These are phyloP conservation scores for Drosophila picticornis DNA, from an alignment of 2,888 invertebrate species.

Conservation along the genomic window DNA sequence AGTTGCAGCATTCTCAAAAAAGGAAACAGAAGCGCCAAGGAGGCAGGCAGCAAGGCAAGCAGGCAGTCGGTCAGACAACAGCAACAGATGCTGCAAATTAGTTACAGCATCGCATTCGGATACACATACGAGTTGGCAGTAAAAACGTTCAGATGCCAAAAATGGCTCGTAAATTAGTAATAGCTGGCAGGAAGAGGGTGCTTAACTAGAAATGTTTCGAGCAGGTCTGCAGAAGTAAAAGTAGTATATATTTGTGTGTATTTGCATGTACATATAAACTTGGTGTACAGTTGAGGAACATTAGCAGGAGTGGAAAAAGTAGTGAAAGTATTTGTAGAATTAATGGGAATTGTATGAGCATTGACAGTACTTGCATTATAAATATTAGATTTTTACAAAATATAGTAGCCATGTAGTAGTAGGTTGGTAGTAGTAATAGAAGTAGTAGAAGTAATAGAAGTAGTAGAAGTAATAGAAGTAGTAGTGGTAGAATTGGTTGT, in stretches of 20 bases:
- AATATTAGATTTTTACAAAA: too few relatives aligned
- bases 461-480: too few relatives aligned
- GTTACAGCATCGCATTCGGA: conserved; percentile 1
- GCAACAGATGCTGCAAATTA: conserved; percentile 55
- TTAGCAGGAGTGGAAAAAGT: neutral
- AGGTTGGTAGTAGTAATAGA: too few relatives aligned
- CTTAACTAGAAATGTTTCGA: neutral
- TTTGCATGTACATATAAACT: neutral
- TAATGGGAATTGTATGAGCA: neutral
- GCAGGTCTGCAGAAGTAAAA: neutral
- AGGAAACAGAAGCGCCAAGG: neutral
- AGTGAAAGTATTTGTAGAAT: neutral
- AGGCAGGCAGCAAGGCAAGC: neutral
- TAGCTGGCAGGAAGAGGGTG: neutral
- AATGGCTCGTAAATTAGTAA: neutral
- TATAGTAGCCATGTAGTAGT: too few relatives aligned
- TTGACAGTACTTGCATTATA: neutral
- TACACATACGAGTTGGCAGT: conserved; percentile 1
- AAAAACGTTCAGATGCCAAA: conserved; percentile 21
- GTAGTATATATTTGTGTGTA: neutral
- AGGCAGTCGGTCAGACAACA: conserved; percentile 31
- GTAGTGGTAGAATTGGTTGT: too few relatives aligned
- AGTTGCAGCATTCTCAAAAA: conserved; percentile 21
- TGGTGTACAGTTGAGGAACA: neutral
- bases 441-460: too few relatives aligned